Conservation (phyloP, 1,140 invertebrate species). For the Colletes gigas region DNA sequence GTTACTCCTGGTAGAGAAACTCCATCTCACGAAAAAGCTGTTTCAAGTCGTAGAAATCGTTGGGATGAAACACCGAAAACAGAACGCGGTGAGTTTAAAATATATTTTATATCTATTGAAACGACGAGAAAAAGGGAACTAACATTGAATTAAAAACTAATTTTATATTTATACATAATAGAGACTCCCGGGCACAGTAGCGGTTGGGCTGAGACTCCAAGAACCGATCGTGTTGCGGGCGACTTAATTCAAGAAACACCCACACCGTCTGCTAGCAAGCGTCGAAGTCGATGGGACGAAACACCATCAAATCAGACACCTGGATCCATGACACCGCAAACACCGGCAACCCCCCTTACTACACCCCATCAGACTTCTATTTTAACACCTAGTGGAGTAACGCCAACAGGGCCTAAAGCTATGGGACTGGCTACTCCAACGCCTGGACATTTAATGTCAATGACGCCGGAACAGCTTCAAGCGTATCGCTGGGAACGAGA, state of each 20-base stretch:
- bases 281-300: slow-evolving; percentile 95
- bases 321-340: slow-evolving; percentile 87
- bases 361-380: slow-evolving; percentile 84
- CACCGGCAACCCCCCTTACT: slow-evolving; percentile 85
- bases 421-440: slow-evolving; percentile 99
- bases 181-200: slow-evolving; percentile 97
- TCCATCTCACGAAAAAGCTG: slow-evolving; percentile 91
- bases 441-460: slow-evolving; percentile 95
- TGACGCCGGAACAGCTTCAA: slow-evolving; percentile 99
- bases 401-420: slow-evolving; percentile 97
- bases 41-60: slow-evolving; percentile 92
- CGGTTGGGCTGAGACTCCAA: slow-evolving; percentile 98
- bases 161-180: slow-evolving; percentile 66
- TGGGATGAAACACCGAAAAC: slow-evolving; percentile 99
- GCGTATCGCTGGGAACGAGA: slow-evolving; percentile 99
- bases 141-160: not conserved
- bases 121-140: too few species aligned
- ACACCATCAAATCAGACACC: slow-evolving; percentile 92
- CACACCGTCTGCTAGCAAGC: slow-evolving; percentile 95
- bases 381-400: slow-evolving; percentile 85
- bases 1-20: slow-evolving; percentile 94
- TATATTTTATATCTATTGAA: not conserved
- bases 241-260: slow-evolving; percentile 95
- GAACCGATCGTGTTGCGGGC: slow-evolving; percentile 91
- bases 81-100: slow-evolving; percentile 86